Base-by-base conservation (phyloP, 2,888 invertebrate species). In the Xanthia togata region DNA sequence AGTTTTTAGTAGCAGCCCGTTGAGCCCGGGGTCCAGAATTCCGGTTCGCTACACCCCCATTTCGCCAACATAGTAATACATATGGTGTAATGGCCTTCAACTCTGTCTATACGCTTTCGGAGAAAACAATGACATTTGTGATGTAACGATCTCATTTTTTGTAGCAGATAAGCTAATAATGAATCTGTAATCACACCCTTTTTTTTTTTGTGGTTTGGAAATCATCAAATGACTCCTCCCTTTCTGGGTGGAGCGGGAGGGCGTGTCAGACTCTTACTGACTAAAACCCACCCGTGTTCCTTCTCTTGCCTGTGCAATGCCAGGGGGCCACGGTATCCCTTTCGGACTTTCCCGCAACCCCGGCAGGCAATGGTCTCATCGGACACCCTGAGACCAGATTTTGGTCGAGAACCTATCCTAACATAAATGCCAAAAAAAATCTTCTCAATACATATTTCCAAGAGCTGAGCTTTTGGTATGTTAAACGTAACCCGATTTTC, bases 401-500 rank as follows among this genome's bases (percentile, higher is more conserved):
- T 11, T 17, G 17, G 2, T 50, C 9, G 23, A 50, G 31, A n/a
- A 41, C 5, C 4, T 23, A 14, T 31, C 9, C 17, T 11, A 50
- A 20, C 5, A n/a, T 64, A 57, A 47, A 17, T 17, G 20, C 41
- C 2, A 11, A 9, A 11, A 41, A 11, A n/a, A 44, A 38, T n/a
- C 8, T 50, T 26, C 2, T 31, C 8, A 47, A 64, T n/a, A 17
- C 0, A 31, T 57, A 55, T 64, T 35, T 11, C 3, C 0, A n/a
- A 44, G 44, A 20, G 64, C 31, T 0, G 14, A 59, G 14, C n/a
- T 20, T n/a, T 64, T 47, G 12, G 47, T 59, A 35, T 17, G 44
- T 72, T 38, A 31, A 69, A 65, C 26, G 44, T 62, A 50, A 62
- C 65, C 72, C 44, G 50, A 79, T 83, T 86, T 88, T 83, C 81